Evolutionary conservation across 2,888 invertebrate species (phyloP), one percentile per base, ranked within the genome.

Genomic region (Stegophylla sp.): DNA sequence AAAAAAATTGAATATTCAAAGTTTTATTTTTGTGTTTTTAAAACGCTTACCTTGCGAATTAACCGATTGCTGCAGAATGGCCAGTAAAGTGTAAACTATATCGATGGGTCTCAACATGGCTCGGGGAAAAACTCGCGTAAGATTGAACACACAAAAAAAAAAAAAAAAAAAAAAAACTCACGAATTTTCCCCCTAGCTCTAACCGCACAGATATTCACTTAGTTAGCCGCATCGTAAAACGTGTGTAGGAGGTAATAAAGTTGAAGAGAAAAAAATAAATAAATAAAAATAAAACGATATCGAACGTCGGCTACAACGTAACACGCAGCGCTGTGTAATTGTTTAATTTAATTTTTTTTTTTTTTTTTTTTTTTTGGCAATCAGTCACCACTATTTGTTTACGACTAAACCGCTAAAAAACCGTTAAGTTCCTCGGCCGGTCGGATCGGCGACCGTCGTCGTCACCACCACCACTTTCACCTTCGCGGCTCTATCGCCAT

Each of bases 401-500:
- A 51, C 69, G 71, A 79, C 79, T 79, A 79, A 79, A 71, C 71
- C 69, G 69, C 71, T 48, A 48, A 59, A 79, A 79, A 79, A 23
- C 79, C 79, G 79, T 79, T 79, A 79, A 79, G 79, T 79, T 79
- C 67, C 67, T 66, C 53, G 64, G 75, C 56, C 34, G 48, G 61
- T 17, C n/a, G 20, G 17, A 66, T 76, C 23, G 66, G 53, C 53
- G n/a, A 48, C 59, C n/a, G 59, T 48, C 59, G 15, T 61, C 74
- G 45, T 34, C 63, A 26, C 61, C 34, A 75, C 75, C 76, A 66
- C 77, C 69, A 77, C 77, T 77, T 77, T 77, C 77, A 77, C 77
- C 77, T 69, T 79, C 77, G 17, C 56, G n/a, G n/a, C n/a, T n/a
- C n/a, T n/a, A n/a, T n/a, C n/a, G n/a, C n/a, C n/a, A n/a, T n/a